Evolutionary conservation across 2,888 invertebrate genomes (phyloP).

Genomic region (Brachyopa scutellaris): DNA sequence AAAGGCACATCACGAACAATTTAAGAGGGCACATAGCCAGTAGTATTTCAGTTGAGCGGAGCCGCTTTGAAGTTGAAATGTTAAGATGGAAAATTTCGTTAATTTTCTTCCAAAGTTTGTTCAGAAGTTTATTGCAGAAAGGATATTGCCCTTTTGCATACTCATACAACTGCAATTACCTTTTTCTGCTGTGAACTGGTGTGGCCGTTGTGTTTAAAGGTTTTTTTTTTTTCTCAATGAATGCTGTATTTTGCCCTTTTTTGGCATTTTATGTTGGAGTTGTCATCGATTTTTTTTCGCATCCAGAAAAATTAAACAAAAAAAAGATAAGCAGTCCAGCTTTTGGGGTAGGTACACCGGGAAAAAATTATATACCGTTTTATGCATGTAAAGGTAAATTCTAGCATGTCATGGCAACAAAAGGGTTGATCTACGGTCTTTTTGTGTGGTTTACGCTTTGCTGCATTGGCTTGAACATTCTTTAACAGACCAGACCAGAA

Average conservation of each 20-base stretch:
- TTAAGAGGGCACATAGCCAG: neutral
- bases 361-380: too few species aligned
- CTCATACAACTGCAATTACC: neutral
- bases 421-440: too few species aligned
- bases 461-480: too few species aligned
- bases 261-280: neutral
- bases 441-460: too few species aligned
- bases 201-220: neutral
- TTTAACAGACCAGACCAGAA: too few species aligned
- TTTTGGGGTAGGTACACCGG: too few species aligned
- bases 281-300: neutral
- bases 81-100: slow-evolving; percentile 20
- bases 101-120: slow-evolving; percentile 23
- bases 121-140: slow-evolving; percentile 27
- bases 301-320: neutral
- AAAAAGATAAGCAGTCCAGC: too few species aligned
- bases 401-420: too few species aligned
- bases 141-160: slow-evolving; percentile 24
- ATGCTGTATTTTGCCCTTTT: too few species aligned
- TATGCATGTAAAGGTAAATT: too few species aligned
- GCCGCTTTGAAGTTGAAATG: slow-evolving; percentile 6
- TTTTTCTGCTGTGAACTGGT: neutral
- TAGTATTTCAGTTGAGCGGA: too few species aligned
- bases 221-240: neutral
- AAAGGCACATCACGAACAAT: neutral